These are phyloP conservation scores for Apis mellifera DNA, from an alignment of 1,140 invertebrate species.

Conservation along the genomic window DNA sequence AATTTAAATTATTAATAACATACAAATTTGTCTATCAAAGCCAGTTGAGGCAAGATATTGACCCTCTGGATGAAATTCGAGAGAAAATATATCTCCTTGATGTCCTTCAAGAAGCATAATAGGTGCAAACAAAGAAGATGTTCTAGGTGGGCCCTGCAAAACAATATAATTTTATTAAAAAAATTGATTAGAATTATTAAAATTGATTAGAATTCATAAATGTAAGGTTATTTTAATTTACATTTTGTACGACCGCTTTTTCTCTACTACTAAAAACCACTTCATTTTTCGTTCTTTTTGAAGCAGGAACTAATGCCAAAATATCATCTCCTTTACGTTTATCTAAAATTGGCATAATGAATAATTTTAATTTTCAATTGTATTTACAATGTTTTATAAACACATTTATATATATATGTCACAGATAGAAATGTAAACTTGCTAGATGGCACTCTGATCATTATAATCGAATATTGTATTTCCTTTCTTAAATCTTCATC, in stretches of 20 bases:
- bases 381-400: constrained; percentile 5
- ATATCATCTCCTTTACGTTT: constrained; percentile 88
- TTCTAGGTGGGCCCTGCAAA: constrained; percentile 86
- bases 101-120: constrained; percentile 99
- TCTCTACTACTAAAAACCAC: constrained; percentile 85
- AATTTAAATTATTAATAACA: background rate
- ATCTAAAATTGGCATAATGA: constrained; percentile 78
- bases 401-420: background rate
- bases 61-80: constrained; percentile 98
- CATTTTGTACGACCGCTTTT: constrained; percentile 85
- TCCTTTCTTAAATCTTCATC: background rate
- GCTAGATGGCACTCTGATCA: background rate
- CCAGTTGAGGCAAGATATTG: constrained; percentile 96
- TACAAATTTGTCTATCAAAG: constrained; percentile 98
- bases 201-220: background rate
- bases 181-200: background rate
- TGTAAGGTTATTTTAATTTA: constrained; percentile 72
- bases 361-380: constrained; percentile 19
- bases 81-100: constrained; percentile 96
- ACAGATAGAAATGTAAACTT: background rate
- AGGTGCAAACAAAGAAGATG: constrained; percentile 94
- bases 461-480: too few relatives aligned
- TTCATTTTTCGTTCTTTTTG: constrained; percentile 88
- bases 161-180: background rate
- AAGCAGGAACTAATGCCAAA: constrained; percentile 85